These are phyloP conservation scores for Catocala sponsa DNA, from an alignment of 2,888 invertebrate genomes.

Conservation along the genomic window DNA sequence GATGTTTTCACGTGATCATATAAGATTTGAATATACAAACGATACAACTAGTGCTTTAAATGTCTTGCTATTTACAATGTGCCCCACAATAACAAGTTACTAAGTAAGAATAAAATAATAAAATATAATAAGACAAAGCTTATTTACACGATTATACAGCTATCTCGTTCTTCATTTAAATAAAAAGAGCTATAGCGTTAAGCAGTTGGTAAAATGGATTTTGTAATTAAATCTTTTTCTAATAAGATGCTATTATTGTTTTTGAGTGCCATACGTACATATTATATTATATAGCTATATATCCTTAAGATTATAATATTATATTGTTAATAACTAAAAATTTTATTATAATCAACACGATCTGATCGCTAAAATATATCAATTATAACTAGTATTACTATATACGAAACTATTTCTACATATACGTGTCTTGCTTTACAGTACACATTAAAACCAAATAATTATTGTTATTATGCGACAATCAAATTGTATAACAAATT, in stretches of 20 bases:
- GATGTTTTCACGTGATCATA: too few species aligned
- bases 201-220: background rate
- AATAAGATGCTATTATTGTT: slow-evolving; percentile 37
- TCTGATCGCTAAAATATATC: slow-evolving; percentile 43
- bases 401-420: background rate
- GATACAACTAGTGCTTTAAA: too few species aligned
- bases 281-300: slow-evolving; percentile 37
- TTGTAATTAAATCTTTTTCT: slow-evolving; percentile 14
- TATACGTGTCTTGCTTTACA: slow-evolving; percentile 3
- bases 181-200: background rate
- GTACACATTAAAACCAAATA: slow-evolving; percentile 3
- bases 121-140: too few species aligned
- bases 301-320: slow-evolving; percentile 36
- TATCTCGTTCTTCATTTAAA: too few species aligned
- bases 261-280: slow-evolving; percentile 54
- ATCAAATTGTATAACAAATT: background rate
- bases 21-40: too few species aligned
- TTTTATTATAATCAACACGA: slow-evolving; percentile 42
- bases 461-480: background rate
- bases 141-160: too few species aligned
- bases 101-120: background rate
- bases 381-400: slow-evolving; percentile 35
- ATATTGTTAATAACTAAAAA: slow-evolving; percentile 43
- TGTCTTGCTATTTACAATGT: slow-evolving; percentile 25
- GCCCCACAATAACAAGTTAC: slow-evolving; percentile 21